A percentile compares a stretch with the other conserved stretches of the same genome.
Evolutionary conservation across 2,888 invertebrate genomes (phyloP).

Genomic region (Odontothrips loti): DNA sequence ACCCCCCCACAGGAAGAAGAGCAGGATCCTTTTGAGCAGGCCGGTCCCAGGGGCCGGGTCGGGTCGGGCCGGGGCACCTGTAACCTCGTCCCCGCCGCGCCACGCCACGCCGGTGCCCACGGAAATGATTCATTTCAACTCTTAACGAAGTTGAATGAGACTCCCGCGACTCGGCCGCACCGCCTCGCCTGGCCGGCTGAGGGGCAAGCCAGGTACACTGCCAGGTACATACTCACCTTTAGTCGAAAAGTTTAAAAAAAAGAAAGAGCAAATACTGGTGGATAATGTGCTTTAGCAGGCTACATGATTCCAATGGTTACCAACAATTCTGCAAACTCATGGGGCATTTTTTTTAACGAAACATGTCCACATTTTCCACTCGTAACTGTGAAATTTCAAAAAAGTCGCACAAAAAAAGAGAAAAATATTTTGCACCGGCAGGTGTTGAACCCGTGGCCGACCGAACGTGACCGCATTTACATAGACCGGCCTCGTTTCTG

Average conservation of each 20-base stretch:
- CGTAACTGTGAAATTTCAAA: not conserved
- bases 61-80: not conserved
- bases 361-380: too few species aligned
- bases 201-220: not conserved
- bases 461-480: too few species aligned
- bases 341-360: too few species aligned
- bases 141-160: slow-evolving; percentile 25
- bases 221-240: not conserved
- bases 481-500: not conserved
- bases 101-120: not conserved
- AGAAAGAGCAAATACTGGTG: too few species aligned
- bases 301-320: too few species aligned
- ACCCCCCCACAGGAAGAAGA: too few species aligned
- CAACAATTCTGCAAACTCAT: too few species aligned
- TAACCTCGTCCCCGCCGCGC: not conserved
- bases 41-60: not conserved
- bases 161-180: not conserved
- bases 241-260: too few species aligned
- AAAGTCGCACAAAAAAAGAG: not conserved
- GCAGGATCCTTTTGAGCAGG: too few species aligned
- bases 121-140: slow-evolving; percentile 23
- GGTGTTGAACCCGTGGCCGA: not conserved
- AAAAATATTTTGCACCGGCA: not conserved
- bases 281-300: too few species aligned
- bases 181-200: not conserved